Evolutionary conservation across 2,888 invertebrate genomes (phyloP).

Genomic region (Eilema sororculum): DNA sequence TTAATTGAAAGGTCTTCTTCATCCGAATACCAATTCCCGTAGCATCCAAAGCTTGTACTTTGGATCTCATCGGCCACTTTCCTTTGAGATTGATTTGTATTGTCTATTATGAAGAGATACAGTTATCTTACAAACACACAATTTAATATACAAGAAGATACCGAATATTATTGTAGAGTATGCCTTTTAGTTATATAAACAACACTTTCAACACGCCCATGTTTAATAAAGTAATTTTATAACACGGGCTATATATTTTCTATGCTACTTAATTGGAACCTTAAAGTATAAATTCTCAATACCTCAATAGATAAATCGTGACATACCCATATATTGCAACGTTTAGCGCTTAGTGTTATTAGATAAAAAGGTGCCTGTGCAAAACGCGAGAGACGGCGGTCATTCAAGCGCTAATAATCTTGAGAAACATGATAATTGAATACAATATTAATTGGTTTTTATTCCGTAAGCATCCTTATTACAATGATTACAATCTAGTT

Average conservation of each 20-base stretch:
- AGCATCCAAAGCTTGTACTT: too few species aligned
- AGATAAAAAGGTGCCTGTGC: constrained; percentile 46
- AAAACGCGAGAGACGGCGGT: constrained; percentile 46
- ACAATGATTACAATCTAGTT: neutral
- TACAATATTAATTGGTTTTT: neutral
- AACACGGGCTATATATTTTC: constrained; percentile 47
- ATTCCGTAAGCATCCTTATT: neutral
- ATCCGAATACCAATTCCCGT: too few species aligned
- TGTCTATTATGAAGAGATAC: too few species aligned
- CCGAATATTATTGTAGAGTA: too few species aligned
- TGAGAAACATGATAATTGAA: constrained; percentile 12
- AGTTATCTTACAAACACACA: too few species aligned
- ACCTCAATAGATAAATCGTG: constrained; percentile 59
- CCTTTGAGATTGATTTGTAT: too few species aligned
- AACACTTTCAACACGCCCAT: constrained; percentile 17
- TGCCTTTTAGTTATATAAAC: neutral
- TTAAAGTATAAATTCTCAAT: constrained; percentile 52
- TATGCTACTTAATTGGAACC: constrained; percentile 44
- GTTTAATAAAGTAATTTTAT: constrained; percentile 53
- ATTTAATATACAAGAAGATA: too few species aligned
- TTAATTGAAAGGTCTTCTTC: too few species aligned
- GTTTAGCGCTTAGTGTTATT: constrained; percentile 51
- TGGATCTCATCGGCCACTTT: too few species aligned
- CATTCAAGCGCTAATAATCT: constrained; percentile 16
- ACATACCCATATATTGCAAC: constrained; percentile 60